phyloP scores from a whole-genome alignment of 2,113 vertebrate genomes.

The Trinectes maculatus region DNA sequence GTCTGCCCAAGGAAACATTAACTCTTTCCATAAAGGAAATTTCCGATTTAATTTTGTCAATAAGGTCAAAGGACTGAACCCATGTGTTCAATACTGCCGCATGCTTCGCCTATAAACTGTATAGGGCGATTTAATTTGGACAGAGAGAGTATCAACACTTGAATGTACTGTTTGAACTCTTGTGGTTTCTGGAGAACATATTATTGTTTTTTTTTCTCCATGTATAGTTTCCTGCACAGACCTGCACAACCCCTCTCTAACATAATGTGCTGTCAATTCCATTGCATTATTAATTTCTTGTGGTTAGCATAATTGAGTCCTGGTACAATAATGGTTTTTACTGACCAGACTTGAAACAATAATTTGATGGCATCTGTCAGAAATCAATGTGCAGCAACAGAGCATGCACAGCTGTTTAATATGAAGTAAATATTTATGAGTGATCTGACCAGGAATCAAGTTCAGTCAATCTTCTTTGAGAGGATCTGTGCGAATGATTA shows the following conservation, averaged over 20 bases:
- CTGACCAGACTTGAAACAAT: conserved; percentile 80
- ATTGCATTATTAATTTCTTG: conserved; percentile 67
- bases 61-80: conserved; percentile 82
- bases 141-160: background rate
- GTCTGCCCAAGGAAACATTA: conserved; percentile 98
- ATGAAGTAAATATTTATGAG: conserved; percentile 99
- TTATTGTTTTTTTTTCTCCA: background rate
- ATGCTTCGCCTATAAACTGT: conserved; percentile 55
- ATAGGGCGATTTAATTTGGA: conserved; percentile 29
- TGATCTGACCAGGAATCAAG: conserved; percentile 95
- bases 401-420: conserved; percentile 90
- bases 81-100: conserved; percentile 70
- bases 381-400: conserved; percentile 94
- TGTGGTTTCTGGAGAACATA: conserved; percentile 13
- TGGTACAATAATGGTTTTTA: conserved; percentile 69
- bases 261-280: conserved; percentile 32
- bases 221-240: conserved; percentile 10
- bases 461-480: conserved; percentile 97
- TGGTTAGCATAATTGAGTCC: conserved; percentile 63
- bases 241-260: background rate
- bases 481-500: conserved; percentile 98
- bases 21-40: conserved; percentile 93
- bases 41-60: conserved; percentile 84
- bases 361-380: conserved; percentile 87
- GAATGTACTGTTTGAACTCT: background rate